Evolutionary conservation across 2,797 vertebrate species (phyloP), one percentile per base, ranked within the genome.

Genomic region (Garrulus glandarius): DNA sequence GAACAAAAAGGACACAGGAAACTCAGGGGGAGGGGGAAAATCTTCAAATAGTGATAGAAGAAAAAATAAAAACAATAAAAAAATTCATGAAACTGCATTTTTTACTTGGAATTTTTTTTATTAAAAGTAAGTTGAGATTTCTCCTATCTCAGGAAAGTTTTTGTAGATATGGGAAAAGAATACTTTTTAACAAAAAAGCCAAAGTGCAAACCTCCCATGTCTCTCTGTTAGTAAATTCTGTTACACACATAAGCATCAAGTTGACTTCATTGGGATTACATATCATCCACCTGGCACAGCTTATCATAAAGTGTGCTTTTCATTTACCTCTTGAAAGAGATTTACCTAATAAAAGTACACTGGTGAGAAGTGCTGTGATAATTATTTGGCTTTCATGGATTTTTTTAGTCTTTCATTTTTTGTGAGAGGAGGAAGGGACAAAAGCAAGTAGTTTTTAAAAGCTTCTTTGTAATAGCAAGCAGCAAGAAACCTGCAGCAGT

Each of bases 361-460:
- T n/a, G 8, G 6, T 68, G 23, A 84, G 21, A 75, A 91, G 21
- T 41, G 7, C 4, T 71, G 27, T 60, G 10, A 41, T 27, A 63
- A 69, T 46, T 56, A 43, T 16, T 23, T 61, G 6, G 1, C 22
- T 77, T 74, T 83, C 15, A 50, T 5, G 20, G 9, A 6, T 9
- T 29, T 53, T 44, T 72, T 61, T 21, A 49, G 8, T 6, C 2
- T 27, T 64, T 15, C 34, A 29, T 56, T 57, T 27, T 36, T 4
- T 8, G 13, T 16, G 3, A 8, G 1, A 3, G 1, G 2, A 27
- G 8, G 4, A 5, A 6, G 4, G 3, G 11, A 26, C 30, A 52
- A 64, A 41, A 52, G 2, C 26, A 74, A 86, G 5, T 5, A 32
- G 5, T 2, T 30, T 72, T 77, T 24, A 26, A 68, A 84, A 84